Evolutionary conservation across 2,888 invertebrate genomes (phyloP).

Genomic region (Nudaria mundana): DNA sequence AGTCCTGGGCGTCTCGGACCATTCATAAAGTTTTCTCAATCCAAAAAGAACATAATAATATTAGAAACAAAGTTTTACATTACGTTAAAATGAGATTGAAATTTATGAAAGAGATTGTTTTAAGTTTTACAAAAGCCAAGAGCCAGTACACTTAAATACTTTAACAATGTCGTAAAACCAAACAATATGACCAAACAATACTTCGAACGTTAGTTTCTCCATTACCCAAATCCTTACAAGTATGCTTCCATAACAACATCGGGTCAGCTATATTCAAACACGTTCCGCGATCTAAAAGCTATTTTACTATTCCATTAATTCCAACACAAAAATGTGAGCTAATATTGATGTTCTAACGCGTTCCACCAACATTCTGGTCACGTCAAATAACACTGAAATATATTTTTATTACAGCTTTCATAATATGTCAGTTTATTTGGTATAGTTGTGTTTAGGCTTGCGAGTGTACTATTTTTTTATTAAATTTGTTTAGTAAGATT

Average conservation of each 20-base stretch:
- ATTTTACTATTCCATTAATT: conserved; percentile 8
- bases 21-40: too few relatives aligned
- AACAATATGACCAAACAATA: too few relatives aligned
- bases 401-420: conserved; percentile 12
- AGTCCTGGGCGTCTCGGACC: too few relatives aligned
- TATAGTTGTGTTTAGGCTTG: conserved; percentile 5
- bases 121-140: too few relatives aligned
- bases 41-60: too few relatives aligned
- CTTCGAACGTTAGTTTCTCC: too few relatives aligned
- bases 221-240: background rate
- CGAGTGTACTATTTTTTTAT: background rate
- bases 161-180: too few relatives aligned
- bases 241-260: background rate
- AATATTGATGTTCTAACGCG: conserved; percentile 12
- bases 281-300: conserved; percentile 3
- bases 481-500: background rate
- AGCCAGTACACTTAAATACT: too few relatives aligned
- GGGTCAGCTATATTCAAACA: background rate
- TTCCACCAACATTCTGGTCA: conserved; percentile 8
- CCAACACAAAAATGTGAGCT: conserved; percentile 5
- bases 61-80: too few relatives aligned
- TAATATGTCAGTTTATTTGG: conserved; percentile 2
- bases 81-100: too few relatives aligned
- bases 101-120: too few relatives aligned
- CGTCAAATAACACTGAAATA: conserved; percentile 9